A percentile compares a stretch with the other conserved stretches of the same genome.
Evolutionary conservation across 2,113 vertebrate genomes (phyloP).

Genomic region (Ciconia boyciana): DNA sequence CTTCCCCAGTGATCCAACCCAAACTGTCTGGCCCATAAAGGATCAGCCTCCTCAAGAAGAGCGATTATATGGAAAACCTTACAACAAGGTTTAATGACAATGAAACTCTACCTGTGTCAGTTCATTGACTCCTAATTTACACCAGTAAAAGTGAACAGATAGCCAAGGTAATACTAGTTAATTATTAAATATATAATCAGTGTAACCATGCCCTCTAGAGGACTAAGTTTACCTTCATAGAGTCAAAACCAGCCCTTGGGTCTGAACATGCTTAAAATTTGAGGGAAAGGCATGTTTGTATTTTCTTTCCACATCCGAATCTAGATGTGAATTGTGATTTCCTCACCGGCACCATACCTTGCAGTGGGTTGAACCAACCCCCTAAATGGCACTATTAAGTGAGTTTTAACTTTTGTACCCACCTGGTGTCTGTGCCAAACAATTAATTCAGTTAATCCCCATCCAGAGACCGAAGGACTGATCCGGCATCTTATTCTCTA

Average conservation of each 20-base stretch:
- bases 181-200: conserved; percentile 65
- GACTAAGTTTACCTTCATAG: conserved; percentile 45
- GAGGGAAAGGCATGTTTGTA: not conserved
- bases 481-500: not conserved
- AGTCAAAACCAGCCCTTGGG: not conserved
- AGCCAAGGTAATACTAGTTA: conserved; percentile 15
- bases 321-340: fast-evolving
- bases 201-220: conserved; percentile 67
- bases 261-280: not conserved
- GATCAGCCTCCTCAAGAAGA: not conserved
- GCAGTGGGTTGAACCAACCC: not conserved
- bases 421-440: not conserved
- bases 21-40: not conserved
- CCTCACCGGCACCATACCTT: not conserved
- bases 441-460: not conserved
- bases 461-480: not conserved
- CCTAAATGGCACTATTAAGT: not conserved
- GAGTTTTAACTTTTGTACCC: not conserved
- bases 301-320: not conserved
- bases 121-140: not conserved
- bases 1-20: not conserved
- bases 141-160: not conserved
- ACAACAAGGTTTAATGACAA: not conserved
- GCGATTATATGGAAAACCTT: not conserved
- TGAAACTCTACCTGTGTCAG: not conserved